Evolutionary conservation across 2,113 vertebrate species (phyloP).

Genomic region (Bubo scandiacus): DNA sequence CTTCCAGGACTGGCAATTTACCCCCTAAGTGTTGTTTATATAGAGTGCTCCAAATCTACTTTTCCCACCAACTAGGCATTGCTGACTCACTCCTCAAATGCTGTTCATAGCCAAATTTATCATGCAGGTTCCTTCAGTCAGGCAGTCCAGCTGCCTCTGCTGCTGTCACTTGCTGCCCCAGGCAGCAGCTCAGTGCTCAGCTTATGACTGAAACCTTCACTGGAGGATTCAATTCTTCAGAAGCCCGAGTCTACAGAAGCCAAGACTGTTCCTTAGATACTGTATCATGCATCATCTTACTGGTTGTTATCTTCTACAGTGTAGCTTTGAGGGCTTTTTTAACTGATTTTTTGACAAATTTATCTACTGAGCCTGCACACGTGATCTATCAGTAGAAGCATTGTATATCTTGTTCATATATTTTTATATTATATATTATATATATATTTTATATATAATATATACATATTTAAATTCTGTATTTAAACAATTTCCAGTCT

Average conservation of each 20-base stretch:
- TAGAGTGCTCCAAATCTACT: not conserved
- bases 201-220: not conserved
- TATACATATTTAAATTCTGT: not conserved
- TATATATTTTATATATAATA: not conserved
- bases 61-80: not conserved
- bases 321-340: not conserved
- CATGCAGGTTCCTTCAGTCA: not conserved
- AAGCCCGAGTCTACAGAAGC: not conserved
- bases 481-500: not conserved
- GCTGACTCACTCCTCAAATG: not conserved
- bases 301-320: not conserved
- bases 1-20: not conserved
- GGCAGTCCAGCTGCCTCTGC: not conserved
- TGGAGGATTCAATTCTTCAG: not conserved
- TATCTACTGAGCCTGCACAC: not conserved
- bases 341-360: not conserved
- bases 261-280: not conserved
- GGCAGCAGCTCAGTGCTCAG: not conserved
- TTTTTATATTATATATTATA: too few species aligned
- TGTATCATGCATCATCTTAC: not conserved
- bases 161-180: not conserved
- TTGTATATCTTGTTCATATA: not conserved
- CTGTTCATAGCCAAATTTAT: not conserved
- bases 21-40: not conserved
- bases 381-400: not conserved